Percentiles rank a stretch among this genome's conserved stretches.
Conservation (phyloP, 2,888 invertebrate species). For the Aspidapion aeneum region DNA sequence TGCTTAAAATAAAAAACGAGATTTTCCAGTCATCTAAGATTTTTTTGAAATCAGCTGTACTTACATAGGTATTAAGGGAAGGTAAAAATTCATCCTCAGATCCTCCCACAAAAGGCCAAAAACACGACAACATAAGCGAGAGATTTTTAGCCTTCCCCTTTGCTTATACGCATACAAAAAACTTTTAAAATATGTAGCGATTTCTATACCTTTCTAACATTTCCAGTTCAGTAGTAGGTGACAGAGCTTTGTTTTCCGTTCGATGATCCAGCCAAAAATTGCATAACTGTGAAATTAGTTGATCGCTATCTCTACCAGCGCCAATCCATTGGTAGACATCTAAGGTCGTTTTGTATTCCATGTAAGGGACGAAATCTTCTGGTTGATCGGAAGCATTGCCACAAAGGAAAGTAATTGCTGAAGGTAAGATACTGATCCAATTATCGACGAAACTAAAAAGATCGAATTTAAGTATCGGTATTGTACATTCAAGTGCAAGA, state of each 20-base stretch:
- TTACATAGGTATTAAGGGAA: no score
- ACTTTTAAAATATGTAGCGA: no score
- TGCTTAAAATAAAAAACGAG: no score
- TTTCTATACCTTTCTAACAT: background rate
- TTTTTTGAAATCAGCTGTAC: no score
- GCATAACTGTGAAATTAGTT: slow-evolving; percentile 69
- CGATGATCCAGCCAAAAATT: slow-evolving; percentile 73
- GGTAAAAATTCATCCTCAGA: no score
- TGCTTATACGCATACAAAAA: no score
- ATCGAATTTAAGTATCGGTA: background rate
- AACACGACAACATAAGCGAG: no score
- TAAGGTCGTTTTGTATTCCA: slow-evolving; percentile 73
- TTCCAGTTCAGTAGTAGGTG: slow-evolving; percentile 25
- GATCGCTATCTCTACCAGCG: slow-evolving; percentile 86
- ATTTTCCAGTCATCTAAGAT: no score
- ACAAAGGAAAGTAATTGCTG: slow-evolving; percentile 79
- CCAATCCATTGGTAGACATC: slow-evolving; percentile 91
- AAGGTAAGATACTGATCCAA: slow-evolving; percentile 71
- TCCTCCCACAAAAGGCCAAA: no score
- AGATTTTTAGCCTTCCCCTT: no score
- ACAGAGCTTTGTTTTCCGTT: slow-evolving; percentile 44
- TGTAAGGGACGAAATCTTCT: slow-evolving; percentile 84
- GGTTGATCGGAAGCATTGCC: slow-evolving; percentile 79
- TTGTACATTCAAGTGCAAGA: no score
- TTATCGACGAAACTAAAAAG: slow-evolving; percentile 55